phyloP scores from a whole-genome alignment of 2,797 vertebrate genomes.

The Trematomus bernacchii region DNA sequence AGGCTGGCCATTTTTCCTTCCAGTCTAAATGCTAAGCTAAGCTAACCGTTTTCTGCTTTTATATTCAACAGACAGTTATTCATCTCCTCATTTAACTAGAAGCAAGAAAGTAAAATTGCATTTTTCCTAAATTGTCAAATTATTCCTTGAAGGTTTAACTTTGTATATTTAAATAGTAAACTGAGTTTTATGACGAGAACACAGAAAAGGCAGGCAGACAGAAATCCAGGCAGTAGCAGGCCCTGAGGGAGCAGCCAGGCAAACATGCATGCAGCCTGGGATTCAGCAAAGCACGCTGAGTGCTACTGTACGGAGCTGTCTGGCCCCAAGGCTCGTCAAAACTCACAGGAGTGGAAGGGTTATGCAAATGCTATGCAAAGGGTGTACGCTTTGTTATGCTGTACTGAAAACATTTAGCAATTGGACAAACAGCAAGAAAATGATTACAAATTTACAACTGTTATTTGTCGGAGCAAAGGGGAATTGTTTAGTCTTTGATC shows the following conservation, averaged over 20 bases:
- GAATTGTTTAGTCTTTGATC: slow-evolving; percentile 25
- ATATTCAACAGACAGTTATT: not conserved
- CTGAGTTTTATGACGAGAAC: slow-evolving; percentile 18
- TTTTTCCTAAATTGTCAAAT: not conserved
- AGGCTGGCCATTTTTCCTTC: too few species aligned
- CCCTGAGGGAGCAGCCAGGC: slow-evolving; percentile 33
- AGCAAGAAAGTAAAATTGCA: not conserved
- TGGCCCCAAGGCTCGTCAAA: slow-evolving; percentile 56
- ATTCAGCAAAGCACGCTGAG: slow-evolving; percentile 55
- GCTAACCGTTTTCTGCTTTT: not conserved
- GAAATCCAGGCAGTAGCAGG: slow-evolving; percentile 21
- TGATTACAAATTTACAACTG: slow-evolving; percentile 35
- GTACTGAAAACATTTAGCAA: slow-evolving; percentile 24
- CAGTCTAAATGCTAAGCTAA: not conserved
- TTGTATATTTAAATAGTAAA: slow-evolving; percentile 8
- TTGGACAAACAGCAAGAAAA: slow-evolving; percentile 32
- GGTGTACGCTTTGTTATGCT: slow-evolving; percentile 40
- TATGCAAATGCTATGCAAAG: slow-evolving; percentile 64
- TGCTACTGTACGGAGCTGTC: slow-evolving; percentile 32
- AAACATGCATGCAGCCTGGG: slow-evolving; percentile 49
- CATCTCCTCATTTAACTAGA: not conserved
- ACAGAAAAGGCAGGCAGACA: slow-evolving; percentile 17
- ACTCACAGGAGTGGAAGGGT: slow-evolving; percentile 71
- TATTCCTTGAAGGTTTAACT: not conserved
- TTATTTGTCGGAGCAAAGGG: slow-evolving; percentile 20